Evolutionary conservation across 1,140 invertebrate genomes (phyloP).

Genomic region (Cepaea nemoralis): DNA sequence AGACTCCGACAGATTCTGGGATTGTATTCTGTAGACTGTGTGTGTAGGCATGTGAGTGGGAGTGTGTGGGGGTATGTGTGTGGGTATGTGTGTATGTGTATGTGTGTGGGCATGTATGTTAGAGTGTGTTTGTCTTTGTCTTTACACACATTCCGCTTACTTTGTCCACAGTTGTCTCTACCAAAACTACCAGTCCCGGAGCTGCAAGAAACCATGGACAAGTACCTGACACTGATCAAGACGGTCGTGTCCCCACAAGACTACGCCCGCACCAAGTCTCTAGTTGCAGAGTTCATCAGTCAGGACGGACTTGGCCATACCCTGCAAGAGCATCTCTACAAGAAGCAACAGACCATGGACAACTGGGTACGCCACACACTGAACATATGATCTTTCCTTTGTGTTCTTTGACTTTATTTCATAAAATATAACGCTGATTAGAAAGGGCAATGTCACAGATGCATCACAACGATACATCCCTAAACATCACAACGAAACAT

Average conservation of each 20-base stretch:
- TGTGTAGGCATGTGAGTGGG: neutral
- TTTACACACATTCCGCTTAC: too few relatives aligned
- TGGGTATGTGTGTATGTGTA: too few relatives aligned
- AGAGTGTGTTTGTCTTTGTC: too few relatives aligned
- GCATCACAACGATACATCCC: too few relatives aligned
- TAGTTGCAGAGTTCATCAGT: conserved; percentile 82
- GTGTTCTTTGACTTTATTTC: too few relatives aligned
- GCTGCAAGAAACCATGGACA: conserved; percentile 87
- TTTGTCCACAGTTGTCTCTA: conserved; percentile 74
- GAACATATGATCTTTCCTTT: too few relatives aligned
- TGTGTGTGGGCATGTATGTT: too few relatives aligned
- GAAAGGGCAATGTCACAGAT: too few relatives aligned
- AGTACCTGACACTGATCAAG: conserved; percentile 89
- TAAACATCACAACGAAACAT: too few relatives aligned
- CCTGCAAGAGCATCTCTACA: conserved; percentile 86
- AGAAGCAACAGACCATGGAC: conserved; percentile 83
- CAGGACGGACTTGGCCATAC: conserved; percentile 81
- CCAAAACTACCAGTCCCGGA: conserved; percentile 94
- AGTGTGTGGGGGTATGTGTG: too few relatives aligned
- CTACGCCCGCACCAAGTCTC: conserved; percentile 79
- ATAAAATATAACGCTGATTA: too few relatives aligned
- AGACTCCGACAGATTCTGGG: neutral
- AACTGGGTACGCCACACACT: conserved; percentile 93
- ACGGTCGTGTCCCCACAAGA: conserved; percentile 84
- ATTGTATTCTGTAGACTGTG: neutral